Evolutionary conservation across 92 coral and sea anemone species (phyloP), one percentile per base, ranked within the genome.

Genomic region (Porites lobata): DNA sequence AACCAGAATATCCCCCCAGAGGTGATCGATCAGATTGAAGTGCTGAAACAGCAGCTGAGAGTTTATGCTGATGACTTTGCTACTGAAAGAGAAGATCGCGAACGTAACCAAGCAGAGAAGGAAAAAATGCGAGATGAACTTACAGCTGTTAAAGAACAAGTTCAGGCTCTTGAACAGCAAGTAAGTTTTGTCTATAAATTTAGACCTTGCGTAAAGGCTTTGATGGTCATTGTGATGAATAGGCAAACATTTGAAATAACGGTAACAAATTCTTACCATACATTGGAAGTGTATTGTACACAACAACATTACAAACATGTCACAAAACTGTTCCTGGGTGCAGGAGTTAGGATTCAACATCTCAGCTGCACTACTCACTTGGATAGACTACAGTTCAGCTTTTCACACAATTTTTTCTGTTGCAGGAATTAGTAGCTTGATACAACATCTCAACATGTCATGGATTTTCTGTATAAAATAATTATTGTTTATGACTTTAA

Each of bases 31-130:
- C 98, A 93, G 71, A 95, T 96, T 72, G 98, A 95, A 77, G 96
- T 95, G 74, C 78, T 97, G 78, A 97, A 97, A 63, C 93, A 96
- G 50, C 99, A 97, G 88, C 81, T 97, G 22, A 85, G 98, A 4
- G 91, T 95, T 62, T 95, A 97, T 73, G 96, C 96, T 50, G 98
- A 95, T 72, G 99, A 97, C 81, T 97, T 97, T 70, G 91, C 91
- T 3, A 88, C 86, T 70, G 99, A 97, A 80, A 87, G 99, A 62
- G 79, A 79, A 58, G 99, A 97, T 86, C 95, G 99, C 22, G 99
- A 97, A 64, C 88, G 99, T 14, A 93, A 93, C 73, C 99, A 97
- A 63, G 90, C 91, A 17, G 99, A 97, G 80, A 94, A 92, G 76
- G 98, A 94, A 62, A 79, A 84, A 53, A 70, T 92, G 63, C 84